Percentiles rank a stretch among this genome's conserved stretches.
Conservation (phyloP, 1,140 invertebrate genomes). For the Zaprionus ghesquierei region DNA sequence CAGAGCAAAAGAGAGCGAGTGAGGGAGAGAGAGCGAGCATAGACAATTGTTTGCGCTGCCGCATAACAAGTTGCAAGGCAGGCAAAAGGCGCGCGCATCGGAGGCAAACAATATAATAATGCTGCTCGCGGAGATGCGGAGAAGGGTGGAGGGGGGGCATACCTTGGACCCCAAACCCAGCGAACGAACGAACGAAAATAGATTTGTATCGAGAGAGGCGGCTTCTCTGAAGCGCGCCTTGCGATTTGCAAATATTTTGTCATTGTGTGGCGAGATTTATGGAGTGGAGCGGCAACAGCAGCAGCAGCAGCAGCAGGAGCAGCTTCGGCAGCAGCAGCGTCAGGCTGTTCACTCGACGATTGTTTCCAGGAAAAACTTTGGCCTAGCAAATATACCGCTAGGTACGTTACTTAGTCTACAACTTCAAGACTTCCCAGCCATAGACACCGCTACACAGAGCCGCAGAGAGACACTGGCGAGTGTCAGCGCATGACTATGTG, state of each 20-base stretch:
- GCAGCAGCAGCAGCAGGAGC: constrained; percentile 11
- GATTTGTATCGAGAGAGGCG: constrained; percentile 82
- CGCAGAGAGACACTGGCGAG: constrained; percentile 35
- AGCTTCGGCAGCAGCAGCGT: constrained; percentile 37
- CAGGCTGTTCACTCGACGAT: constrained; percentile 59
- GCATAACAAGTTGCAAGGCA: constrained; percentile 75
- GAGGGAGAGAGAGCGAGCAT: constrained; percentile 66
- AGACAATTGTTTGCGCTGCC: constrained; percentile 73
- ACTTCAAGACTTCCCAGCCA: constrained; percentile 8
- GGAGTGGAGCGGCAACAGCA: constrained; percentile 70
- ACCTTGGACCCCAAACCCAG: constrained; percentile 5
- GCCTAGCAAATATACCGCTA: constrained; percentile 78
- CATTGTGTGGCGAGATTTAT: constrained; percentile 82
- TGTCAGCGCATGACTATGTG: constrained; percentile 80
- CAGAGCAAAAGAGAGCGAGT: constrained; percentile 28
- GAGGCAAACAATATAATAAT: constrained; percentile 74
- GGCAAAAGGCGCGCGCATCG: constrained; percentile 32
- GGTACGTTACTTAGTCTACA: constrained; percentile 25
- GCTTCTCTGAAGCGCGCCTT: constrained; percentile 80
- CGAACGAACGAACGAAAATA: constrained; percentile 68
- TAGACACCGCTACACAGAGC: constrained; percentile 14
- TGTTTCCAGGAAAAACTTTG: constrained; percentile 77
- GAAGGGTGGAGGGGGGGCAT: too few species aligned
- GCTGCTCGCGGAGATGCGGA: constrained; percentile 44
- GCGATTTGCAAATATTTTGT: constrained; percentile 82